Evolutionary conservation across 2,113 vertebrate genomes (phyloP), one percentile per base, ranked within the genome.

Genomic region (Hypomesus transpacificus): DNA sequence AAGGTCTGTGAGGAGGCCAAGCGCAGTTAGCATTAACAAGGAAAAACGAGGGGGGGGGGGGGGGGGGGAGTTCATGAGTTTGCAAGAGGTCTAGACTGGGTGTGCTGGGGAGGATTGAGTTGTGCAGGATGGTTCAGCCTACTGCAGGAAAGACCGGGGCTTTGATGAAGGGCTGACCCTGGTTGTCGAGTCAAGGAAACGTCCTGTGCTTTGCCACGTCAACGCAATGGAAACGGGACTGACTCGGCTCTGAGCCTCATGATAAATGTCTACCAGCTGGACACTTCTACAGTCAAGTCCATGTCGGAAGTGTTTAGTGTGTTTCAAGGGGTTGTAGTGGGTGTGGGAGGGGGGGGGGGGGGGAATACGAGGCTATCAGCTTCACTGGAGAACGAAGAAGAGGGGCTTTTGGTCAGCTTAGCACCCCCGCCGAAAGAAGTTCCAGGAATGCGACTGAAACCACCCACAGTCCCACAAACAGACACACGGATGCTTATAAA

Each of bases 141-240:
- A 18, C 17, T 61, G 13, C 6, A 24, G 22, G 22, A 60, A 1
- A 60, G 58, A 60, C 58, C 14, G 14, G 59, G 59, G 13, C 22
- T 61, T 24, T 26, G 22, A 61, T 61, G 7, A 61, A 24, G 59
- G 59, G 24, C 59, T 61, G 59, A 61, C 59, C 59, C 24, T 24
- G 73, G 71, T 34, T 61, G 59, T 28, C 24, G 59, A 61, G 59
- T 61, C 24, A 61, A 61, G 22, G 59, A 28, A 61, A 61, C 24
- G 1, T 28, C 59, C 59, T 61, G 59, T 61, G 59, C 24, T 61
- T 61, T 14, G 24, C 24, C 59, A 61, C 24, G 59, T 61, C 24
- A 28, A 61, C 59, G 26, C 59, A 4, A 16, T 24, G 26, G 59
- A 28, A 56, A 18, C 14, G 14, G 4, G 13, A 61, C 21, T 61